Evolutionary conservation across 2,888 invertebrate genomes (phyloP).

Genomic region (Synergus itoensis): DNA sequence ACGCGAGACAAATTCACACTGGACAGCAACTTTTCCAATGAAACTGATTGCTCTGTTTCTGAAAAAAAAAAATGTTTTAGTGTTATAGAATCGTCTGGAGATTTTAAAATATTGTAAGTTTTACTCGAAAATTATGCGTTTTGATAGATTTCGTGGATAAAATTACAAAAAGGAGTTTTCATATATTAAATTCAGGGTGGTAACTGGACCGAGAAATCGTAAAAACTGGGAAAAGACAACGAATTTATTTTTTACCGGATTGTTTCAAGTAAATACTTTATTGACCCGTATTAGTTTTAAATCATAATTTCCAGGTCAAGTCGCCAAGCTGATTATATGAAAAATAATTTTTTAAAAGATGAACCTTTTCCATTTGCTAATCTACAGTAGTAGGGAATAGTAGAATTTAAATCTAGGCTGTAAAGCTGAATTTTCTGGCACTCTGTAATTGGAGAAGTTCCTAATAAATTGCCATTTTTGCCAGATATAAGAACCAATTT

Average conservation of each 20-base stretch:
- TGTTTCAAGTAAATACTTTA: too few relatives aligned
- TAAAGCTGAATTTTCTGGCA: conserved; percentile 63
- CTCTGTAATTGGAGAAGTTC: conserved; percentile 61
- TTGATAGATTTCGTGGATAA: too few relatives aligned
- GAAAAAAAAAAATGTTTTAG: background rate
- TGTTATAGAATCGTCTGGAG: background rate
- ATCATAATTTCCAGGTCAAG: background rate
- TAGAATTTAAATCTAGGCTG: conserved; percentile 62
- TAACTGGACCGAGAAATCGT: too few relatives aligned
- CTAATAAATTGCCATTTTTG: conserved; percentile 83
- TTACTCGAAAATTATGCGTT: too few relatives aligned
- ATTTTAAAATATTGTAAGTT: background rate
- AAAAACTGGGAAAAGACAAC: too few relatives aligned
- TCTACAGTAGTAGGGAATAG: conserved; percentile 66
- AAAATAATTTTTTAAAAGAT: conserved; percentile 46
- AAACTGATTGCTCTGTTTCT: conserved; percentile 18
- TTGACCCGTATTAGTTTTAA: too few relatives aligned
- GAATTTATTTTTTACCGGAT: too few relatives aligned
- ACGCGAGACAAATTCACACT: background rate
- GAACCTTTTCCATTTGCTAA: conserved; percentile 63
- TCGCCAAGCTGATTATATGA: background rate
- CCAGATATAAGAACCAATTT: conserved; percentile 85
- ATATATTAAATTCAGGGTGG: too few relatives aligned
- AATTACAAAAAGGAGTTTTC: too few relatives aligned
- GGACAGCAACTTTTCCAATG: background rate